Evolutionary conservation across 2,888 invertebrate genomes (phyloP), one percentile per base, ranked within the genome.

Genomic region (Tenthredo distinguenda): DNA sequence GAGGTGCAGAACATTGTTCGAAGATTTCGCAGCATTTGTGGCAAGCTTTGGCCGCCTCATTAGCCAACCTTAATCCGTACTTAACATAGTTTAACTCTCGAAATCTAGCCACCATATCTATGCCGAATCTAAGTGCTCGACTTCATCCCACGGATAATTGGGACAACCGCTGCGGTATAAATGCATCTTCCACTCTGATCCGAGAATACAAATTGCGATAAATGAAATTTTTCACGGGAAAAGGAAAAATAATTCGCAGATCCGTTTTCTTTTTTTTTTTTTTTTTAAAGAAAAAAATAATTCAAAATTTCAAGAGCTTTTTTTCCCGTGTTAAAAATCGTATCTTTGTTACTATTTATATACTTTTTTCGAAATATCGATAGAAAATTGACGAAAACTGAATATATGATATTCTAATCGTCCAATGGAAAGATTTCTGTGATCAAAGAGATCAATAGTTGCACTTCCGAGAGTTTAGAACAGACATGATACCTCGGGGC

Each of bases 21-120:
- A 77, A 77, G 55, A 65, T 81, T 62, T 81, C 62, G 43, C 6
- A 77, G 81, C 40, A 65, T 81, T 81, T 77, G 77, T 55, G 77
- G 77, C 40, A 43, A 81, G 62, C 65, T 65, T 40, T 65, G 81
- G 81, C 6, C 77, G 26, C 21, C 65, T 81, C 58, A 65, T 81
- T 81, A 81, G 62, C 65, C 81, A 65, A 58, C 58, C 37, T 81
- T 81, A 87, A 89, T 89, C 85, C 87, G 79, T 84, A 87, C 88
- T 89, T 87, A 87, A 88, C 87, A 86, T 88, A 88, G 85, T 88
- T 88, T 86, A 65, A 47, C 77, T 77, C 55, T 62, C 18, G 34
- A 68, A 68, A 68, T 68, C 68, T 68, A 34, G 34, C 34, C 68
- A 34, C 68, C 68, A 68, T 68, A 68, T 68, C 68, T 68, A 12